Evolutionary conservation across 2,113 vertebrate species (phyloP), one percentile per base, ranked within the genome.

Genomic region (Nycticorax nycticorax): DNA sequence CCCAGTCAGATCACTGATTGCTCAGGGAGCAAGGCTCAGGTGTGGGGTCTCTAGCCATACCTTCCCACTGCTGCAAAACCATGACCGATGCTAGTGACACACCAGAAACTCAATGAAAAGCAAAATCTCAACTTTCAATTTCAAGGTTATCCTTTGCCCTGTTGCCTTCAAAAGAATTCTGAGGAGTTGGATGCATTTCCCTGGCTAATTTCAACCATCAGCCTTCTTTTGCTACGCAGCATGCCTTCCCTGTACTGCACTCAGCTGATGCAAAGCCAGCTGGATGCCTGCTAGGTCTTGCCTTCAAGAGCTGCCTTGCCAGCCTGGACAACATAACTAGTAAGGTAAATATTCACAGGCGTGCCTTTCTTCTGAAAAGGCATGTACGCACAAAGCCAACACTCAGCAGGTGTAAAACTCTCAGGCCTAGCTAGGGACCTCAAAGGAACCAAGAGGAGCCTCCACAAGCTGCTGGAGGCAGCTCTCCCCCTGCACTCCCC

Each of bases 81-180:
- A 11, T 41, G 33, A 82, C 74, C 1, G 0, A 74, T 50, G 45
- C 13, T 19, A 48, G 6, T 22, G 35, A 59, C 16, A 63, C 0
- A 3, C 10, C 35, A 87, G 27, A 77, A 87, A 74, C 45, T 16
- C n/a, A 59, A 55, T 0, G 3, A 81, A 95, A 88, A 85, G 23
- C 30, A 86, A 94, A 89, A 81, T 17, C 14, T 48, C 55, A 73
- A 0, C 37, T 78, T 92, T 63, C 59, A 37, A 6, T 76, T 79
- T 86, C 59, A 53, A 89, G 92, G 28, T 35, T 87, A 56, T 12
- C 22, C 22, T 85, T 85, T 3, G 0, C 39, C 12, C 21, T 73
- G 5, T 28, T 79, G 32, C 37, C 41, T 69, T 72, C 69, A 50
- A 66, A 95, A 72, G 52, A 63, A 73, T 60, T 43, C 15, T 66